Percentiles rank a stretch among this genome's conserved stretches.
phyloP scores from a whole-genome alignment of 1,140 invertebrate genomes.

The Orussus abietinus region DNA sequence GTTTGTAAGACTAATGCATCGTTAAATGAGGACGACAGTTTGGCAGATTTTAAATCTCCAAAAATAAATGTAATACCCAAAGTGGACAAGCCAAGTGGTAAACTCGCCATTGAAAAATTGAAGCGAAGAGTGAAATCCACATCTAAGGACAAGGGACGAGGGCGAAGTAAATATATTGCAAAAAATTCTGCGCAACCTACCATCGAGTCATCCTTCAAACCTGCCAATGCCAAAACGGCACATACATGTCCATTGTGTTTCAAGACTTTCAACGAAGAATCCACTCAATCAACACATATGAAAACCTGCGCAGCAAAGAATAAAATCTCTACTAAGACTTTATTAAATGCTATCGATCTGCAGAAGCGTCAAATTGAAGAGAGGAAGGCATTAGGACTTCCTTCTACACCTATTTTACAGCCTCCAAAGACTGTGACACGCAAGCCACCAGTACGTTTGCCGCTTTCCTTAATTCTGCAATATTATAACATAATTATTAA shows the following conservation, averaged over 20 bases:
- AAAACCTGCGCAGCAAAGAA: slow-evolving; percentile 52
- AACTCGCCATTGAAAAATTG: slow-evolving; percentile 7
- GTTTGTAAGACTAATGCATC: no score
- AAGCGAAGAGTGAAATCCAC: slow-evolving; percentile 5
- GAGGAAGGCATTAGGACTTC: slow-evolving; percentile 48
- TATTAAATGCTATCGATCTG: slow-evolving; percentile 48
- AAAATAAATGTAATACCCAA: slow-evolving; percentile 21
- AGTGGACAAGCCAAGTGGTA: slow-evolving; percentile 14
- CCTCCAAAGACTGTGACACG: slow-evolving; percentile 6
- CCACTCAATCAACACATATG: slow-evolving; percentile 38
- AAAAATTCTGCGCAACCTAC: slow-evolving; percentile 15
- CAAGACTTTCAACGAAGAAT: slow-evolving; percentile 39
- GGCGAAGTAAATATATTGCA: slow-evolving; percentile 3
- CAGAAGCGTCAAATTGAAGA: slow-evolving; percentile 51
- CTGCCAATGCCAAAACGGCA: slow-evolving; percentile 23
- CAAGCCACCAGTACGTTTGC: not conserved
- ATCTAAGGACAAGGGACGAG: slow-evolving; percentile 11
- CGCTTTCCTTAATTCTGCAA: not conserved
- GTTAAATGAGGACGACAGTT: slow-evolving; percentile 37
- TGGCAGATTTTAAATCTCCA: slow-evolving; percentile 43
- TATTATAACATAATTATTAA: no score
- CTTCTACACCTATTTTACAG: slow-evolving; percentile 36
- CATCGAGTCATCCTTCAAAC: slow-evolving; percentile 42
- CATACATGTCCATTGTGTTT: slow-evolving; percentile 50
- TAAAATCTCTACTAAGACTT: slow-evolving; percentile 45